Base-by-base conservation (phyloP, 2,888 invertebrate species). In the Leucophenga maculata region DNA sequence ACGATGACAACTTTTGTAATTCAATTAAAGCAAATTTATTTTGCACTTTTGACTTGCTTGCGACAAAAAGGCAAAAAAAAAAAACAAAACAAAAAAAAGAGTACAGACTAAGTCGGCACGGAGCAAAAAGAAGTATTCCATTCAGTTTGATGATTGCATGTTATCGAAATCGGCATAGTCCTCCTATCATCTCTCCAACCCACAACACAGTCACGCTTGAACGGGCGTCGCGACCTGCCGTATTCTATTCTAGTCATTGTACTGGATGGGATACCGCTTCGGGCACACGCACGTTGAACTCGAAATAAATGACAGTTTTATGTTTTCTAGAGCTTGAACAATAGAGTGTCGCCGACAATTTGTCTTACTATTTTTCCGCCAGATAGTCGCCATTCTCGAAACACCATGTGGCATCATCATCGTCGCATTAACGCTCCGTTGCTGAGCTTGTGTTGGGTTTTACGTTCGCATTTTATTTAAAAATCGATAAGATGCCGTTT, bases 21-120 rank as follows among this genome's bases (percentile, higher is more conserved):
- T 85, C 82, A 85, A 85, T 85, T 85, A 86, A 85, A 78, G 76
- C 73, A 75, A 84, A 80, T 82, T 81, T 76, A 79, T 77, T 77
- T 76, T 82, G 85, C 83, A 85, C 86, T 83, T 83, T 84, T 85
- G 84, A 83, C 84, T 79, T 74, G 20, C 67, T 72, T n/a, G 50
- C 50, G 16, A 50, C 50, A 50, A 50, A n/a, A 14, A 50, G 50
- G 18, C n/a, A n/a, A 50, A 50, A 1, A 50, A 16, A 50, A 50
- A 50, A 16, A 48, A n/a, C n/a, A 48, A 48, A n/a, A n/a, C 13
- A 48, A 48, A 8, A 16, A 50, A n/a, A 50, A 50, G 8, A 50
- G 46, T 46, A 46, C 26, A 26, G 39, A 39, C 44, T 44, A 60
- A 39, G 11, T 22, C 14, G 9, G 55, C 11, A 22, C 13, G 11